phyloP scores from a whole-genome alignment of 1,140 invertebrate genomes.

The Hycleus phaleratus region DNA sequence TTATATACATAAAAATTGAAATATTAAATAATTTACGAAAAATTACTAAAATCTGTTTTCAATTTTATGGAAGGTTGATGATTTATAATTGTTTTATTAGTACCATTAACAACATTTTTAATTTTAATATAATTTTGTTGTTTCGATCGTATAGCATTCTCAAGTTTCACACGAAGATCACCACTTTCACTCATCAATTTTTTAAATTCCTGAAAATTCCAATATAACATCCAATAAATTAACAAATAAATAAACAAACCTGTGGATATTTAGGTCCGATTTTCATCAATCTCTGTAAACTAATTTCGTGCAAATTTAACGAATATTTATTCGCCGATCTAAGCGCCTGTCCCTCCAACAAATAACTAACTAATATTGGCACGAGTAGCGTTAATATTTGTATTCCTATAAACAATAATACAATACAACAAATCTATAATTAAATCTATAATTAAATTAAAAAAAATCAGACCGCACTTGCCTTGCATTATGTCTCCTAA shows the following conservation, averaged over 20 bases:
- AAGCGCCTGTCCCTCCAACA: constrained; percentile 61
- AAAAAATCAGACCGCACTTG: constrained; percentile 13
- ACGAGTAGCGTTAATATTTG: constrained; percentile 81
- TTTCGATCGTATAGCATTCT: constrained; percentile 72
- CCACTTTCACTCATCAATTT: constrained; percentile 74
- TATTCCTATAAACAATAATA: constrained; percentile 56
- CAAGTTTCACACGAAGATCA: constrained; percentile 72
- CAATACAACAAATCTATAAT: background rate
- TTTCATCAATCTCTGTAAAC: constrained; percentile 80
- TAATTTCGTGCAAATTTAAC: constrained; percentile 71
- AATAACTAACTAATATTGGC: constrained; percentile 78
- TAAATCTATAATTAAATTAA: background rate
- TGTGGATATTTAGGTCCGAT: constrained; percentile 86
- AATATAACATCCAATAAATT: background rate
- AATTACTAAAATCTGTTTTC: constrained; percentile 95
- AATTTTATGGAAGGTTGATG: constrained; percentile 82
- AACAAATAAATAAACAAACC: constrained; percentile 42
- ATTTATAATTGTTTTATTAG: constrained; percentile 43
- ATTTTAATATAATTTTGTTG: constrained; percentile 50
- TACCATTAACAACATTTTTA: constrained; percentile 36
- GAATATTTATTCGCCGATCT: constrained; percentile 55
- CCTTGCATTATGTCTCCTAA: constrained; percentile 33
- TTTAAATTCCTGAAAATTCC: constrained; percentile 70
- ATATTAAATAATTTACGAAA: constrained; percentile 47
- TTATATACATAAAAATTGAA: too few relatives aligned